Base-by-base conservation (phyloP, 2,888 invertebrate genomes). In the Leptinotarsa peninsularis region DNA sequence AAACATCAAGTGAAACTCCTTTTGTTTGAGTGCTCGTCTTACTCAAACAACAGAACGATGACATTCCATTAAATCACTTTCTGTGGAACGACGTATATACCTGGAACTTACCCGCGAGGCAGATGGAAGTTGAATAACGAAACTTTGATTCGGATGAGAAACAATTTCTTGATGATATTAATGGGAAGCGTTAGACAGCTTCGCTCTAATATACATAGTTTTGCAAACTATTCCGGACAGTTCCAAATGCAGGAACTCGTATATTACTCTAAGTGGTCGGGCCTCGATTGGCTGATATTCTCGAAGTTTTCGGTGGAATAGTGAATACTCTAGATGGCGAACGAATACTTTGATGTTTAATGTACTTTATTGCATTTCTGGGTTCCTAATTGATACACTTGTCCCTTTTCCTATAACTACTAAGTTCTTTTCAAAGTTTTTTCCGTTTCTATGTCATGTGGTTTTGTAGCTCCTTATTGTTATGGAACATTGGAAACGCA, bases 91-190 rank as follows among this genome's bases (percentile, higher is more conserved):
- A 33, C 7, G 27, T 33, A 7, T 43, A 63, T 63, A 63, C 63
- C 63, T 63, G 43, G 17, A 63, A 63, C 63, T 63, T 63, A 4
- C 63, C 63, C 2, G 1, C 14, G 43, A 63, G 33, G 33, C 17
- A 33, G 63, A 63, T 63, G 43, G 33, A 63, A 63, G 33, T 27
- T 43, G 63, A 63, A 43, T 63, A 63, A 63, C 63, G 27, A 63
- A 63, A 63, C 63, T 63, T 63, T 43, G 63, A 63, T 63, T 43
- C 17, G 17, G 43, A 63, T 63, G 63, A 63, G n/a, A 63, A 63
- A 33, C 33, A 63, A 63, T n/a, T 33, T 63, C 63, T 63, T 33
- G 63, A n/a, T 63, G 63, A 63, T 63, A 63, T 63, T 63, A 63
- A 63, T 63, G 63, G 10, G 33, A n/a, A 63, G 4, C 14, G 63